A percentile compares a stretch with the other conserved stretches of the same genome.
Conservation (phyloP, 2,888 invertebrate genomes). For the Pheosia gnoma region DNA sequence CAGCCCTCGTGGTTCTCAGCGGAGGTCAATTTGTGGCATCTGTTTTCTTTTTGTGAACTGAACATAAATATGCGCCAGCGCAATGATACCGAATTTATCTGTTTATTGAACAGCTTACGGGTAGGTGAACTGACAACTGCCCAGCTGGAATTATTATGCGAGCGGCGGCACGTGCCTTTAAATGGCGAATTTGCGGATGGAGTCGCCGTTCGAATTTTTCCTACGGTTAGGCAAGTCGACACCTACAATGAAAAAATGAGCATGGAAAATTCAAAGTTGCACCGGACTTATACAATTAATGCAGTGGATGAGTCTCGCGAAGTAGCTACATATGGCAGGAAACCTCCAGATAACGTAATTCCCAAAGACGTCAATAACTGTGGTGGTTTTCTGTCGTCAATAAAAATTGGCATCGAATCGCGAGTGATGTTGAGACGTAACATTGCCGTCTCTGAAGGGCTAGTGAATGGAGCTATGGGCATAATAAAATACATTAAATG, state of each 20-base stretch:
- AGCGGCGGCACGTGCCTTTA: conserved; percentile 17
- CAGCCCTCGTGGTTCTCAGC: conserved; percentile 12
- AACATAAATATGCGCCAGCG: conserved; percentile 49
- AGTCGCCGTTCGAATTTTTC: conserved; percentile 6
- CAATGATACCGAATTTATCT: conserved; percentile 38
- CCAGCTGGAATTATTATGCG: conserved; percentile 30
- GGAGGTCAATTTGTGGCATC: conserved; percentile 30
- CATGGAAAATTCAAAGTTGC: conserved; percentile 11
- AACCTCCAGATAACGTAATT: conserved; percentile 22
- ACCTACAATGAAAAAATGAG: conserved; percentile 11
- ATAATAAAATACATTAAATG: conserved; percentile 17
- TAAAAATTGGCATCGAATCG: conserved; percentile 5
- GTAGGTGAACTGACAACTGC: conserved; percentile 33
- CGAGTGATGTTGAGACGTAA: conserved; percentile 9
- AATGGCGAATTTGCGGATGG: conserved; percentile 11
- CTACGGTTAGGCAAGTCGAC: conserved; percentile 8
- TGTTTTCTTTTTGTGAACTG: conserved; percentile 43
- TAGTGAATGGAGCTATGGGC: conserved; percentile 16
- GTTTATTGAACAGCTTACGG: too few species aligned
- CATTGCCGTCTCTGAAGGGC: conserved; percentile 2
- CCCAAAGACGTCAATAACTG: conserved; percentile 8
- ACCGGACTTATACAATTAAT: conserved; percentile 9
- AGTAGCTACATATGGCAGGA: conserved; percentile 12
- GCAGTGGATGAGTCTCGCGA: conserved; percentile 12
- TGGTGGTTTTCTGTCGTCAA: conserved; percentile 7